Evolutionary conservation across 2,888 invertebrate genomes (phyloP).

Genomic region (Drosophila rubida): DNA sequence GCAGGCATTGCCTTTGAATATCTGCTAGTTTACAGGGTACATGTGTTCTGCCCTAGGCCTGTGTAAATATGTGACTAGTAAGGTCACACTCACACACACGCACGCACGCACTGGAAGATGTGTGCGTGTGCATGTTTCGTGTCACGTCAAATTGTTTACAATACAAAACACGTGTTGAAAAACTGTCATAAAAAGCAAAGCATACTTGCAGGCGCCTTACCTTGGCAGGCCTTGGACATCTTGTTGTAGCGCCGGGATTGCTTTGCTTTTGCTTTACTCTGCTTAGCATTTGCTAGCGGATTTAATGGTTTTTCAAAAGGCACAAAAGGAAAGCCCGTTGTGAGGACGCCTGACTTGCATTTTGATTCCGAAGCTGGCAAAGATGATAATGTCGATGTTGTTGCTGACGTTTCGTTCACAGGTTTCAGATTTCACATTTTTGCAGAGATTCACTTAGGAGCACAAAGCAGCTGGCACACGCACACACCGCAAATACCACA

Average conservation of each 20-base stretch:
- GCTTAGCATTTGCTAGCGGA: conserved; percentile 22
- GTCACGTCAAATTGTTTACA: conserved; percentile 70
- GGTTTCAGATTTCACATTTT: conserved; percentile 46
- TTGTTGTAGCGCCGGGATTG: conserved; percentile 18
- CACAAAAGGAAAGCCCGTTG: conserved; percentile 29
- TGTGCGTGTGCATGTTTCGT: conserved; percentile 24
- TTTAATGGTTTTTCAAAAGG: conserved; percentile 66
- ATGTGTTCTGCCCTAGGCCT: neutral
- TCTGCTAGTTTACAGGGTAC: conserved; percentile 14
- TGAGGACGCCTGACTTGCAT: conserved; percentile 64
- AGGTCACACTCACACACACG: conserved; percentile 25
- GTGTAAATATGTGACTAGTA: conserved; percentile 50
- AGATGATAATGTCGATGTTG: neutral
- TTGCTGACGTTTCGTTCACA: conserved; percentile 27
- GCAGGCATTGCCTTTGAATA: neutral
- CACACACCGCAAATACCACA: neutral
- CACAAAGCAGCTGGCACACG: conserved; percentile 16
- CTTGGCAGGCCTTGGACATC: conserved; percentile 37
- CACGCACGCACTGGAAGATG: neutral
- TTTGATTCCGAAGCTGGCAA: conserved; percentile 33
- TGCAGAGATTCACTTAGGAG: conserved; percentile 47
- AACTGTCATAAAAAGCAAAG: conserved; percentile 49
- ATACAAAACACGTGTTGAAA: conserved; percentile 72
- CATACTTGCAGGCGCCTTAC: conserved; percentile 44
- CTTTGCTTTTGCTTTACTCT: neutral